A percentile compares a stretch with the other conserved stretches of the same genome.
These are phyloP conservation scores for Delphinus delphis DNA, from an alignment of 2,113 vertebrate species.

Conservation along the genomic window DNA sequence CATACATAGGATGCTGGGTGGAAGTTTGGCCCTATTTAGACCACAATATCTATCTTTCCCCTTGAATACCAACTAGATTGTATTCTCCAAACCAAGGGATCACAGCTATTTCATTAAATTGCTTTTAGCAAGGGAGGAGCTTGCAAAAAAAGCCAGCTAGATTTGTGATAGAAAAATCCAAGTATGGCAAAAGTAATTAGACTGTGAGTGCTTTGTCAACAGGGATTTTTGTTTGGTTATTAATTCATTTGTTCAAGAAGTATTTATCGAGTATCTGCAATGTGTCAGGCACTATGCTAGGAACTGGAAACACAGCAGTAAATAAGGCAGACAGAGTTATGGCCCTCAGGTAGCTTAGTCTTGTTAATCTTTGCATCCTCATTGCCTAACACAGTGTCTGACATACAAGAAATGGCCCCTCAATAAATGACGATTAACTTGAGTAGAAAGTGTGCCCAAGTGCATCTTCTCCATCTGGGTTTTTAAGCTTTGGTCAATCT, in stretches of 20 bases:
- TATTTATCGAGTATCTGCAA: neutral
- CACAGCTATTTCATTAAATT: conserved; percentile 8
- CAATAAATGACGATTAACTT: neutral
- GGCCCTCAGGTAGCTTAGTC: neutral
- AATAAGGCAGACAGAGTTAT: neutral
- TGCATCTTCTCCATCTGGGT: neutral
- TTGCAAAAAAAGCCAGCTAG: conserved; percentile 30
- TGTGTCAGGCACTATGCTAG: neutral
- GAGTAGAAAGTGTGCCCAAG: neutral
- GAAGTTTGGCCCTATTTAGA: neutral
- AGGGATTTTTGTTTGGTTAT: conserved; percentile 4
- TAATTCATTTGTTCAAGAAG: neutral
- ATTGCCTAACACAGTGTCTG: neutral
- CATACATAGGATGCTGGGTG: neutral
- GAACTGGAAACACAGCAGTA: neutral
- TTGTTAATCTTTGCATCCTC: neutral
- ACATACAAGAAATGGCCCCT: neutral
- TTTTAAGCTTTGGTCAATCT: conserved; percentile 38
- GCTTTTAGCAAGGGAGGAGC: neutral
- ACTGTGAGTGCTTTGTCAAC: neutral
- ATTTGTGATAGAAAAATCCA: conserved; percentile 35
- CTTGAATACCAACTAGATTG: neutral
- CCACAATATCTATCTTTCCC: neutral
- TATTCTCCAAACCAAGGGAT: neutral
- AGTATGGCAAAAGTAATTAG: neutral